Conservation (phyloP, 2,797 vertebrate species). For the Leuciscus waleckii region DNA sequence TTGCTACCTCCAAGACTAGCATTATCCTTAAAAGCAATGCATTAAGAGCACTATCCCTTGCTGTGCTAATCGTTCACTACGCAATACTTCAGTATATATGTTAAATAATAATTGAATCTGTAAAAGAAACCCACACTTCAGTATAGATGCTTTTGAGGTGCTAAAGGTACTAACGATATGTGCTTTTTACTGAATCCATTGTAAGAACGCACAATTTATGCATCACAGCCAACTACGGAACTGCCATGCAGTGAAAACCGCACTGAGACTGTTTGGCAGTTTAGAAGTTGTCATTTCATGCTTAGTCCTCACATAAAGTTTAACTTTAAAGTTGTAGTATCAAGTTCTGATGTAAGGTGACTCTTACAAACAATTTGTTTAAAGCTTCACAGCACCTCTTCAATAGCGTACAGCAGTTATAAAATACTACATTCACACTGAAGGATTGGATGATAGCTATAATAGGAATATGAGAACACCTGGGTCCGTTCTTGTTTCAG, state of each 20-base stretch:
- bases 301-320: not conserved
- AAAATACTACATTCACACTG: constrained; percentile 20
- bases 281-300: not conserved
- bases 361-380: constrained; percentile 1
- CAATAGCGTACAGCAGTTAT: constrained; percentile 4
- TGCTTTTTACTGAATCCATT: constrained; percentile 63
- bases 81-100: constrained; percentile 1
- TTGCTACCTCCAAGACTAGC: constrained; percentile 9
- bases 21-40: constrained; percentile 38
- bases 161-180: too few species aligned
- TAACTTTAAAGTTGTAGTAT: constrained; percentile 13
- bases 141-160: constrained; percentile 67
- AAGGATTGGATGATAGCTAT: not conserved
- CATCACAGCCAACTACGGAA: constrained; percentile 35
- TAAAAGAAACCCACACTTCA: constrained; percentile 62
- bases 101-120: constrained; percentile 31
- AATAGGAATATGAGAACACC: constrained; percentile 34
- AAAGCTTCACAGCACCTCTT: constrained; percentile 9
- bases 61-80: constrained; percentile 1
- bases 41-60: constrained; percentile 34
- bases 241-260: not conserved
- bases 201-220: constrained; percentile 67
- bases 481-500: constrained; percentile 16
- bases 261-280: not conserved
- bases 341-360: constrained; percentile 21